Conservation (phyloP, 2,113 vertebrate species). For the Gallinago media region DNA sequence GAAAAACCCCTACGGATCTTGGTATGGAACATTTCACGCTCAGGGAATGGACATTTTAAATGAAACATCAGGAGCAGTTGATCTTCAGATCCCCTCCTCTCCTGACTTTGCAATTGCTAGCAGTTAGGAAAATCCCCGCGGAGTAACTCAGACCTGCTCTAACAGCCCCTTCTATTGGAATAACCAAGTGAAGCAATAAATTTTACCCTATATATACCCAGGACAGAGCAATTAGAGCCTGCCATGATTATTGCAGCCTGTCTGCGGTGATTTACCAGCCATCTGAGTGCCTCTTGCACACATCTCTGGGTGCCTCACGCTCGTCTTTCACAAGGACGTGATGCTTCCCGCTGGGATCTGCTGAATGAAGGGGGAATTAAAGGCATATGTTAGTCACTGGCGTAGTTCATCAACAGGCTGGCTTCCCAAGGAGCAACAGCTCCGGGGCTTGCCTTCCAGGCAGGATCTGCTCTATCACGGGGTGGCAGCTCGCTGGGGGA, state of each 20-base stretch:
- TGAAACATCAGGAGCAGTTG: not conserved
- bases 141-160: not conserved
- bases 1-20: not conserved
- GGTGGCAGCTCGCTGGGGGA: not conserved
- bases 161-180: not conserved
- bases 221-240: not conserved
- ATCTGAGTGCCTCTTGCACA: not conserved
- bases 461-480: not conserved
- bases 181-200: not conserved
- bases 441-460: not conserved
- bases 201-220: not conserved
- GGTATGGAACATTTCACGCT: not conserved
- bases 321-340: fast-evolving
- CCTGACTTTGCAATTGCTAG: not conserved
- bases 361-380: not conserved
- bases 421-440: not conserved
- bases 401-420: not conserved
- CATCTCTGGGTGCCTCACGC: not conserved
- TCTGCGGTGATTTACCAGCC: not conserved
- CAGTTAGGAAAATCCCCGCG: not conserved
- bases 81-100: not conserved
- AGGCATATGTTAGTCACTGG: not conserved
- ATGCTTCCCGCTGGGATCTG: not conserved
- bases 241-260: not conserved
- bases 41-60: not conserved